These are phyloP conservation scores for Nomada fucata DNA, from an alignment of 2,888 invertebrate species.

Conservation along the genomic window DNA sequence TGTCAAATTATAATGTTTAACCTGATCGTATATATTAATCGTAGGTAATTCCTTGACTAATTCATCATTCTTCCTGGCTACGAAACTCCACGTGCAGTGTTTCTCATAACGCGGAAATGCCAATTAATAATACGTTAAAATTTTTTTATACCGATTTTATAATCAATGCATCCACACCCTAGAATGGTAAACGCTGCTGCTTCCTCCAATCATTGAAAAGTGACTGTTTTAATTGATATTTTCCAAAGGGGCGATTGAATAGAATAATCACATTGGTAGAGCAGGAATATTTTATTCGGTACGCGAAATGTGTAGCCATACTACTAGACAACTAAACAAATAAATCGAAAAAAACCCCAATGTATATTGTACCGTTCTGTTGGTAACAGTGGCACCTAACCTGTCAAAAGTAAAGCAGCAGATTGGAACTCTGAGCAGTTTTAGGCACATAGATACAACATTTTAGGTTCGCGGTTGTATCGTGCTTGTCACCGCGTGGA, in stretches of 20 bases:
- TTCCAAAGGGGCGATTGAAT: background rate
- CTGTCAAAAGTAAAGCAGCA: conserved; percentile 73
- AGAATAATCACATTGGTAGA: background rate
- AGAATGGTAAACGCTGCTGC: conserved; percentile 7
- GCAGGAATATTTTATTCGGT: background rate
- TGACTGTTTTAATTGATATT: background rate
- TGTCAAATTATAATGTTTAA: no score
- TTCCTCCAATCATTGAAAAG: background rate
- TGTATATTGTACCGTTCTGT: conserved; percentile 46
- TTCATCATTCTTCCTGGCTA: background rate
- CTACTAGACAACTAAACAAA: background rate
- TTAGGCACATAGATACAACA: conserved; percentile 53
- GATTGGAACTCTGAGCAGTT: conserved; percentile 61
- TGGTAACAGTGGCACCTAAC: conserved; percentile 75
- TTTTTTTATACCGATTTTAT: conserved; percentile 15
- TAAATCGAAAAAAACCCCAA: background rate
- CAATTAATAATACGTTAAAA: conserved; percentile 26
- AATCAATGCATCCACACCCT: conserved; percentile 34
- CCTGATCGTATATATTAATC: background rate
- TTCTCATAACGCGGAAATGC: background rate
- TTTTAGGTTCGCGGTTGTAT: conserved; percentile 53
- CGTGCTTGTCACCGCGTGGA: conserved; percentile 51
- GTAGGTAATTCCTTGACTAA: no score
- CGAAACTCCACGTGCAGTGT: background rate
- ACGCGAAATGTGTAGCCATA: background rate